These are phyloP conservation scores for Calephelis perditalis DNA, from an alignment of 2,888 invertebrate genomes.

Conservation along the genomic window DNA sequence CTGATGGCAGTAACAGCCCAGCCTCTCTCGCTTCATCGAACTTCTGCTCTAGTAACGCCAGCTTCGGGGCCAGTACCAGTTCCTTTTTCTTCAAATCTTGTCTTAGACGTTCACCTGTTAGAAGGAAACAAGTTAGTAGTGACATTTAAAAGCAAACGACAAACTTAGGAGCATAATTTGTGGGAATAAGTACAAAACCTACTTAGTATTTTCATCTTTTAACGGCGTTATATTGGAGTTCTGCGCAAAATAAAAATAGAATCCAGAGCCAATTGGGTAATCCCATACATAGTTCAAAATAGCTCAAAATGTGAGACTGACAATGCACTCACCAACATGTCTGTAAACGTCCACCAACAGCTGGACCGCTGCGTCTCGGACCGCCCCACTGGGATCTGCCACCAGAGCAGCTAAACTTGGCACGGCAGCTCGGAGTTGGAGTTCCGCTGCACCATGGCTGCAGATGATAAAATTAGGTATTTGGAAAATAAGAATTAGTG, in stretches of 20 bases:
- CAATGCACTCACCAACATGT: constrained; percentile 84
- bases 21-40: constrained; percentile 92
- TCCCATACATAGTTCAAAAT: no score
- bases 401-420: constrained; percentile 89
- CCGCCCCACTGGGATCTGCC: constrained; percentile 91
- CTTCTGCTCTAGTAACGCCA: constrained; percentile 84
- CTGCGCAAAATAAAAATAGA: no score
- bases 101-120: constrained; percentile 85
- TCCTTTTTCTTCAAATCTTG: constrained; percentile 90
- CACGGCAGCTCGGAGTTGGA: constrained; percentile 89
- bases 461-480: no score
- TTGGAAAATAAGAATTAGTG: no score
- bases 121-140: neutral
- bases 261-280: no score
- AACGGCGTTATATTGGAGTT: no score
- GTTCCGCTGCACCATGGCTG: constrained; percentile 91
- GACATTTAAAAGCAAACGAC: neutral
- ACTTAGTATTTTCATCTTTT: no score
- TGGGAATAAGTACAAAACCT: no score
- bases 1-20: constrained; percentile 88
- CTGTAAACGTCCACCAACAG: constrained; percentile 94
- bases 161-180: neutral
- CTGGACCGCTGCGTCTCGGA: constrained; percentile 91
- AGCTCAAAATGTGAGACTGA: no score
- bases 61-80: constrained; percentile 85